A percentile compares a stretch with the other conserved stretches of the same genome.
phyloP scores from a whole-genome alignment of 1,140 invertebrate species.

The Steinernema feltiae region DNA sequence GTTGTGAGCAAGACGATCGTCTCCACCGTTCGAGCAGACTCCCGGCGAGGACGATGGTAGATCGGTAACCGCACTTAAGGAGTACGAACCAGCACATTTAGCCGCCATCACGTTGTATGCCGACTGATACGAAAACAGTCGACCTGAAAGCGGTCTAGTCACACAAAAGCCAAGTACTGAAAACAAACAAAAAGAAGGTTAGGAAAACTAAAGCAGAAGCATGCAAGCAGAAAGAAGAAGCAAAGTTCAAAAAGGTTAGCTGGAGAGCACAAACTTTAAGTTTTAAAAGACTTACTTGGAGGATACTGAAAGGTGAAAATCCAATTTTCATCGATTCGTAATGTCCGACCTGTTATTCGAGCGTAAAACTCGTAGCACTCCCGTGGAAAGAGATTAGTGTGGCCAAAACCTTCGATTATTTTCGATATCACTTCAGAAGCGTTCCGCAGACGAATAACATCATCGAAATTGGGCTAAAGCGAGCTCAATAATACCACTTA shows the following conservation, averaged over 20 bases:
- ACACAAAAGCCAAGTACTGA: background rate
- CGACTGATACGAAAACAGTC: constrained; percentile 9
- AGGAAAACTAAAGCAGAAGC: background rate
- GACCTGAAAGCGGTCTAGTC: constrained; percentile 3
- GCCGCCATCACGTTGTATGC: constrained; percentile 21
- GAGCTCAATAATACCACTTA: background rate
- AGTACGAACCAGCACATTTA: constrained; percentile 14
- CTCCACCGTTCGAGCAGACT: background rate
- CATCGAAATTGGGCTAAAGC: constrained; percentile 83
- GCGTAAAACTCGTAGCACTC: constrained; percentile 97
- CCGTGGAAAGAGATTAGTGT: constrained; percentile 83
- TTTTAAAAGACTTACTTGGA: constrained; percentile 65
- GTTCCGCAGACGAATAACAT: constrained; percentile 85
- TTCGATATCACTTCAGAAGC: constrained; percentile 87
- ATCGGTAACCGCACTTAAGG: background rate
- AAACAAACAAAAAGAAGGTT: background rate
- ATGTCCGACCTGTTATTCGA: constrained; percentile 79
- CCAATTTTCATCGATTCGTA: constrained; percentile 86
- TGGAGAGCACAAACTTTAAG: background rate
- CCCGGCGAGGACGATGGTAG: background rate
- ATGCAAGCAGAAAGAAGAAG: background rate
- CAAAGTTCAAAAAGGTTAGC: background rate
- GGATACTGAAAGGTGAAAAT: constrained; percentile 86
- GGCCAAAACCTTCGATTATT: constrained; percentile 91
- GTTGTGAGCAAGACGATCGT: background rate